These are phyloP conservation scores for Myotis myotis DNA, from an alignment of 2,797 vertebrate species.

Conservation along the genomic window DNA sequence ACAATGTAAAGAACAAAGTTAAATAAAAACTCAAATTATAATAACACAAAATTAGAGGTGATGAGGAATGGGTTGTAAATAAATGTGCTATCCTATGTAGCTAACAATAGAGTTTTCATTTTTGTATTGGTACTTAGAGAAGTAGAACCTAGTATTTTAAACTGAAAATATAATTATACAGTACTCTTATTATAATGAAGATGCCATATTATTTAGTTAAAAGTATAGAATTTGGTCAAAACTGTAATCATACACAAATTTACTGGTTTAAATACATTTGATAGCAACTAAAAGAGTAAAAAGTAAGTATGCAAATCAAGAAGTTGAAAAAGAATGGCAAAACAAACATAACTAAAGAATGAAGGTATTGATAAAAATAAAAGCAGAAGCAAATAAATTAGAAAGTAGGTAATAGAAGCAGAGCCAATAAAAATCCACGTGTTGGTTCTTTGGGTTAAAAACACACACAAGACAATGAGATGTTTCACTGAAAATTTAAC, in stretches of 20 bases:
- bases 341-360: not conserved
- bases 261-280: slow-evolving; percentile 29
- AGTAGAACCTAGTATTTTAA: slow-evolving; percentile 39
- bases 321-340: slow-evolving; percentile 23
- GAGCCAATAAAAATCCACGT: slow-evolving; percentile 33
- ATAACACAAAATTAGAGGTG: slow-evolving; percentile 21
- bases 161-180: slow-evolving; percentile 16
- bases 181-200: not conserved
- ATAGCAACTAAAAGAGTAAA: not conserved
- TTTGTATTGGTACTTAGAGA: not conserved
- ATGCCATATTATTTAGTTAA: slow-evolving; percentile 28
- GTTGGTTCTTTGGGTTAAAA: not conserved
- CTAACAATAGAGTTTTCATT: not conserved
- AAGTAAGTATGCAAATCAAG: not conserved
- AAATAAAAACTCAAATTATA: slow-evolving; percentile 27
- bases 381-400: slow-evolving; percentile 45
- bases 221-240: slow-evolving; percentile 22
- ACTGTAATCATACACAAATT: slow-evolving; percentile 38
- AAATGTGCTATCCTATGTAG: not conserved
- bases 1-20: slow-evolving; percentile 9
- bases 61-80: not conserved
- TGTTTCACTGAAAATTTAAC: not conserved
- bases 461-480: not conserved
- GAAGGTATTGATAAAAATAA: not conserved
- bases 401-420: not conserved